phyloP scores from a whole-genome alignment of 2,888 invertebrate species.

The Campoplex nolae region DNA sequence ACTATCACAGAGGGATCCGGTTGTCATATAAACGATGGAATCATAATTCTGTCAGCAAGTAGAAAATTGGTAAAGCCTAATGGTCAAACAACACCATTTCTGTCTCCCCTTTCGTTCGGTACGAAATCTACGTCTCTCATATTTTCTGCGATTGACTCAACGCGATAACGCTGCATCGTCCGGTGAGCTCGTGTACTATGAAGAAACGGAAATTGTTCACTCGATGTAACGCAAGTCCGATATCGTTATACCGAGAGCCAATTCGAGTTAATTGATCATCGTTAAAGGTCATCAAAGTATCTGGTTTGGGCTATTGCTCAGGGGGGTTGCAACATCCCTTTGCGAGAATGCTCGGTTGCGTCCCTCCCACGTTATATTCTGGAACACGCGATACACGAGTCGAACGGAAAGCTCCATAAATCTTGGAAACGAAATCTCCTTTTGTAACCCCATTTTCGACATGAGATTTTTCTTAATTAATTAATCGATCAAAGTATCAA shows the following conservation, averaged over 20 bases:
- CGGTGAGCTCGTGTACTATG: conserved; percentile 39
- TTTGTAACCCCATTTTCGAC: conserved; percentile 3
- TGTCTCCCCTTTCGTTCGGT: conserved; percentile 57
- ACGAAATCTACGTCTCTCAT: conserved; percentile 17
- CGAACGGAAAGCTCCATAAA: conserved; percentile 48
- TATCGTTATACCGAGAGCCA: conserved; percentile 74
- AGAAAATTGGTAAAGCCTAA: conserved; percentile 71
- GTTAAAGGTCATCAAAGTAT: conserved; percentile 84
- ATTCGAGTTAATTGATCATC: conserved; percentile 81
- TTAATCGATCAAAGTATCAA: background rate
- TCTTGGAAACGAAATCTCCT: conserved; percentile 45
- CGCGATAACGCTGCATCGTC: conserved; percentile 12
- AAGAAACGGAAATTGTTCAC: conserved; percentile 55
- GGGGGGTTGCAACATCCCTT: conserved; percentile 59
- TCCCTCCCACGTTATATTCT: conserved; percentile 20
- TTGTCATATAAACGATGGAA: conserved; percentile 48
- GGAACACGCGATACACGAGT: conserved; percentile 52
- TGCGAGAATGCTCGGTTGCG: conserved; percentile 12
- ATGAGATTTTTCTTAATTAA: background rate
- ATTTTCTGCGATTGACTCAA: background rate
- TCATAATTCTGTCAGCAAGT: conserved; percentile 37
- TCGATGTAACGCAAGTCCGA: conserved; percentile 70
- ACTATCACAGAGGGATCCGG: conserved; percentile 25
- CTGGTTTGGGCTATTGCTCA: conserved; percentile 74
- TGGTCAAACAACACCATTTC: conserved; percentile 77